Conservation (phyloP, 2,888 invertebrate genomes). For the Drosophila tanythrix region DNA sequence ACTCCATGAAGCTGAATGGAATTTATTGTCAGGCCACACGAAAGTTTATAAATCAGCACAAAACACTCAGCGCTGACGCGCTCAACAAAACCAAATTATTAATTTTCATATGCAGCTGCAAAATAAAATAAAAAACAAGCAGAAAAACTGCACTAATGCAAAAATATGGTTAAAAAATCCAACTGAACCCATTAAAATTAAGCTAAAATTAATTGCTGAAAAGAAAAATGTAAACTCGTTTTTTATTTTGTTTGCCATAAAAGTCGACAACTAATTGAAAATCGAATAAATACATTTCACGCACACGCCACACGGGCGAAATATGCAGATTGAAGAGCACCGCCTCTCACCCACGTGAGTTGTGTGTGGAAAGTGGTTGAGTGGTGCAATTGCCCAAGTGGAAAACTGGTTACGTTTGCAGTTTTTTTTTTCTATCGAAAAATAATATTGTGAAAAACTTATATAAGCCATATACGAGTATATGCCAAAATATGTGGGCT, state of each 20-base stretch:
- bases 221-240: conserved; percentile 53
- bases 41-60: conserved; percentile 64
- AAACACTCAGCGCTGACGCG: conserved; percentile 20
- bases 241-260: conserved; percentile 44
- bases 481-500: background rate
- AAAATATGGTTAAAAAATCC: conserved; percentile 2
- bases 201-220: conserved; percentile 71
- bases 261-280: conserved; percentile 67
- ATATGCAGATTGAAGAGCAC: conserved; percentile 41
- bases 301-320: background rate
- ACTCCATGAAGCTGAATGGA: conserved; percentile 49
- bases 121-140: background rate
- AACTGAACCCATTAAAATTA: conserved; percentile 53
- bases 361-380: conserved; percentile 46
- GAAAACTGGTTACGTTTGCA: conserved; percentile 67
- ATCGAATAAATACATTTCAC: conserved; percentile 46
- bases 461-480: background rate
- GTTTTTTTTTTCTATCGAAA: conserved; percentile 37
- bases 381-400: conserved; percentile 45
- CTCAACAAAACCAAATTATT: conserved; percentile 47
- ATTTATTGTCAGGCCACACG: conserved; percentile 66
- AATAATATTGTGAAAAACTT: conserved; percentile 33
- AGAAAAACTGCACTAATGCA: background rate
- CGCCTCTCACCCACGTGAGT: background rate
- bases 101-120: conserved; percentile 33